These are phyloP conservation scores for Epizoanthus scotinus DNA, from an alignment of 92 coral and sea anemone species.

Conservation along the genomic window DNA sequence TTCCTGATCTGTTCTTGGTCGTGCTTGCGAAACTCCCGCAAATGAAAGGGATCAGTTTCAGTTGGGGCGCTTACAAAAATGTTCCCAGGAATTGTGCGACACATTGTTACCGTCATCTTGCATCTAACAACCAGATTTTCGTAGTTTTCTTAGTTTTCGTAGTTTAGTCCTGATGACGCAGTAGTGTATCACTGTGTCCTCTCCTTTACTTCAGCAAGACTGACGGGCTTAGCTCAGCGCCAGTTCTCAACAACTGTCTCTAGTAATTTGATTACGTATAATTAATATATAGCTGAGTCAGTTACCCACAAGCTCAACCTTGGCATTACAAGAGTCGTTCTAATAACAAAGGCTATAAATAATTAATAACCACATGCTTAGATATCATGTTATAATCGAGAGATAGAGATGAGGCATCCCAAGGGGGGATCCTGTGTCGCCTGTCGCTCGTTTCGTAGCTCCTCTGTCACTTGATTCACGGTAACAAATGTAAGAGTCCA, in stretches of 20 bases:
- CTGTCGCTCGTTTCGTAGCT: no score
- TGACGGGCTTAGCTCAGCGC: neutral
- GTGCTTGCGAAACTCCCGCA: constrained; percentile 34
- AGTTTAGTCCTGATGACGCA: neutral
- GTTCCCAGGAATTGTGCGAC: constrained; percentile 4
- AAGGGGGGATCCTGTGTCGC: no score
- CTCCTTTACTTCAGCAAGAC: constrained; percentile 15
- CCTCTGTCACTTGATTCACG: no score
- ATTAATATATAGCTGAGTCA: constrained; percentile 1
- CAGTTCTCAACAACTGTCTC: neutral
- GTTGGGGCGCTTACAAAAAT: neutral
- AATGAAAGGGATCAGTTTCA: neutral
- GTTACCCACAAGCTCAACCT: constrained; percentile 26
- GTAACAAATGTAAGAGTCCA: no score
- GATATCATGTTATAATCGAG: constrained; percentile 3
- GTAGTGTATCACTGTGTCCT: neutral
- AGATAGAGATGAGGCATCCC: neutral
- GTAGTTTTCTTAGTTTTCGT: no score
- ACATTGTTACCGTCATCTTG: constrained; percentile 5
- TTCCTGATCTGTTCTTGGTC: constrained; percentile 43
- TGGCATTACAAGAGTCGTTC: constrained; percentile 5
- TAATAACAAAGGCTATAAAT: constrained; percentile 26
- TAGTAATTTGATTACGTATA: neutral
- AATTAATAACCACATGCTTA: neutral
- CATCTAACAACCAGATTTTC: no score